These are phyloP conservation scores for Conger conger DNA, from an alignment of 2,113 vertebrate genomes.

Conservation along the genomic window DNA sequence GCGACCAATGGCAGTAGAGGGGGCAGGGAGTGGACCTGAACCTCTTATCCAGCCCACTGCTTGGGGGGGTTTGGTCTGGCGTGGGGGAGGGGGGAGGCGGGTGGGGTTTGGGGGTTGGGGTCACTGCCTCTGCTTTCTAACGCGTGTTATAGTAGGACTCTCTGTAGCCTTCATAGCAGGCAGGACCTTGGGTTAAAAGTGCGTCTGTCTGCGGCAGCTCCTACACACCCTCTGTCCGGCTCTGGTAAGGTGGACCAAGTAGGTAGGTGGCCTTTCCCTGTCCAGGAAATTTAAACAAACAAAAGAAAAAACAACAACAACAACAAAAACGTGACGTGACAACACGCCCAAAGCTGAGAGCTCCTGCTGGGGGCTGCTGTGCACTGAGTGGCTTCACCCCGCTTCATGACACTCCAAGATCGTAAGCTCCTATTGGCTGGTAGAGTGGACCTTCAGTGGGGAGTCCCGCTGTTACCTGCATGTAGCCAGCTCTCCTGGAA, in stretches of 20 bases:
- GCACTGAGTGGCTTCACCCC: neutral
- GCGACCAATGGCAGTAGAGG: slow-evolving; percentile 65
- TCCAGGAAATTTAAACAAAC: slow-evolving; percentile 52
- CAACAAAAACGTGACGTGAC: slow-evolving; percentile 20
- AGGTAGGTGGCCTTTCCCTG: slow-evolving; percentile 71
- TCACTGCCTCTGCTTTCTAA: slow-evolving; percentile 70
- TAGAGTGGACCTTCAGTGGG: neutral
- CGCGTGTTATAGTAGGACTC: slow-evolving; percentile 68
- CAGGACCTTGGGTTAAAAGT: slow-evolving; percentile 51
- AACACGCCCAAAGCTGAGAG: slow-evolving; percentile 33
- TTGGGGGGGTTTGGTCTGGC: slow-evolving; percentile 49
- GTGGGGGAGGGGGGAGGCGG: slow-evolving; percentile 13
- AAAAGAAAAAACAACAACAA: neutral
- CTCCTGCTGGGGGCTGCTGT: slow-evolving; percentile 10
- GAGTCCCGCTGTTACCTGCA: too few species aligned
- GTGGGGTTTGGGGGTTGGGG: slow-evolving; percentile 32
- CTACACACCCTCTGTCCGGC: slow-evolving; percentile 54
- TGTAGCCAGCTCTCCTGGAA: slow-evolving; percentile 62
- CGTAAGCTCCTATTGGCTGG: neutral
- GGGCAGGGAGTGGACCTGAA: slow-evolving; percentile 62
- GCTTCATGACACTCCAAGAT: neutral
- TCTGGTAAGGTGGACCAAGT: slow-evolving; percentile 69
- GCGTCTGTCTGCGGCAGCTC: slow-evolving; percentile 33
- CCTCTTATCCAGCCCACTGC: slow-evolving; percentile 63
- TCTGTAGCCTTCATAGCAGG: slow-evolving; percentile 52